These are phyloP conservation scores for Leptonema lineaticorne DNA, from an alignment of 1,140 invertebrate species.

Conservation along the genomic window DNA sequence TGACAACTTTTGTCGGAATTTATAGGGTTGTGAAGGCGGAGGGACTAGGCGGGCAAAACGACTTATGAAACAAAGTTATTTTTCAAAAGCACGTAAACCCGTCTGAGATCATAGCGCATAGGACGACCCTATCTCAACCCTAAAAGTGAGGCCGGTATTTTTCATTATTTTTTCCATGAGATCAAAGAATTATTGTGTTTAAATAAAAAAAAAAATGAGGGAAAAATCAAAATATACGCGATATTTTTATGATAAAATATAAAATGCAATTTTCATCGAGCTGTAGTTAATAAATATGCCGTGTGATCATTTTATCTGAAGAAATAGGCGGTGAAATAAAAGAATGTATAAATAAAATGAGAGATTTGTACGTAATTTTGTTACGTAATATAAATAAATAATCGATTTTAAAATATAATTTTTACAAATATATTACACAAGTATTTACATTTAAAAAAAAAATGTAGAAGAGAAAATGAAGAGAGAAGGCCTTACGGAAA, in stretches of 20 bases:
- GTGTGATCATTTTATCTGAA: too few relatives aligned
- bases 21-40: conserved; percentile 35
- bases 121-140: conserved; percentile 20
- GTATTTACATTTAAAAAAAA: background rate
- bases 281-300: background rate
- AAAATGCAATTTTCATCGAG: background rate
- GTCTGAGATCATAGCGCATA: conserved; percentile 39
- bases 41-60: conserved; percentile 27
- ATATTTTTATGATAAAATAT: background rate
- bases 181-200: background rate
- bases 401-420: background rate
- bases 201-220: too few relatives aligned
- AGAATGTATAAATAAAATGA: background rate
- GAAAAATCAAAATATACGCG: background rate
- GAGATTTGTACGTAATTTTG: too few relatives aligned
- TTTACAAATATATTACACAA: background rate
- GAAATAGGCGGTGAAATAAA: background rate
- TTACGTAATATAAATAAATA: background rate
- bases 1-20: conserved; percentile 24
- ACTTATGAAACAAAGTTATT: conserved; percentile 2
- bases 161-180: background rate
- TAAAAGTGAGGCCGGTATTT: background rate
- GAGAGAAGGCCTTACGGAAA: background rate
- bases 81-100: conserved; percentile 13
- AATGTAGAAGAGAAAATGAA: background rate